Evolutionary conservation across 1,140 invertebrate genomes (phyloP).

Genomic region (Listronotus oregonensis): DNA sequence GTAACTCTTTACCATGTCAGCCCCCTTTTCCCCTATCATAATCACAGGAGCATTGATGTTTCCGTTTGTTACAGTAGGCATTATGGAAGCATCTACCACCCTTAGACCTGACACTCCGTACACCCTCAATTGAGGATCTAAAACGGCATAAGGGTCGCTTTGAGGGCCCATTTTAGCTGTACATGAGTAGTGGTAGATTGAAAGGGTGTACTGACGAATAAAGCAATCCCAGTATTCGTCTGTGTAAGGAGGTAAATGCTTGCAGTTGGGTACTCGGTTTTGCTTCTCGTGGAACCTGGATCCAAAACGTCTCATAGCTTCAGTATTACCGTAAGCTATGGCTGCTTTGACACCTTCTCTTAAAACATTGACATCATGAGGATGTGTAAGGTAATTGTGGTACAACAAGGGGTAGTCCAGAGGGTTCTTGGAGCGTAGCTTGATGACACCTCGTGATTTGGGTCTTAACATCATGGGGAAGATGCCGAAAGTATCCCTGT

Average conservation of each 20-base stretch:
- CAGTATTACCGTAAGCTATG: conserved; percentile 76
- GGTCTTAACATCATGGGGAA: conserved; percentile 88
- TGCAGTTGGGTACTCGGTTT: conserved; percentile 77
- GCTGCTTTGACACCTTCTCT: conserved; percentile 85
- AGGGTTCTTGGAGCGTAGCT: conserved; percentile 78
- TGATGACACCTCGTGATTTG: conserved; percentile 80
- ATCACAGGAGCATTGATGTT: conserved; percentile 87
- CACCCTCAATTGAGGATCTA: conserved; percentile 75
- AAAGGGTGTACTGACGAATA: conserved; percentile 81
- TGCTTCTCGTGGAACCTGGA: conserved; percentile 67
- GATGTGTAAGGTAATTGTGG: conserved; percentile 87
- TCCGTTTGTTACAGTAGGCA: conserved; percentile 80
- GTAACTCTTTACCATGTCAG: conserved; percentile 80
- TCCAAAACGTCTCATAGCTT: conserved; percentile 74
- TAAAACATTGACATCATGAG: conserved; percentile 76
- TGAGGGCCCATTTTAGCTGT: conserved; percentile 84
- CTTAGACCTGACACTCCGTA: conserved; percentile 75
- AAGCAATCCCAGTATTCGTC: conserved; percentile 86
- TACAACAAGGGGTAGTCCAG: conserved; percentile 83
- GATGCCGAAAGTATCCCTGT: conserved; percentile 75
- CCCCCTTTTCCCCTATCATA: conserved; percentile 92
- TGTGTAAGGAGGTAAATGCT: conserved; percentile 72
- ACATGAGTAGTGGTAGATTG: conserved; percentile 85
- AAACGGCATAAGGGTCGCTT: conserved; percentile 77
- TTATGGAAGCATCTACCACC: conserved; percentile 81